These are phyloP conservation scores for Onychostoma macrolepis DNA, from an alignment of 2,113 vertebrate species.

Conservation along the genomic window DNA sequence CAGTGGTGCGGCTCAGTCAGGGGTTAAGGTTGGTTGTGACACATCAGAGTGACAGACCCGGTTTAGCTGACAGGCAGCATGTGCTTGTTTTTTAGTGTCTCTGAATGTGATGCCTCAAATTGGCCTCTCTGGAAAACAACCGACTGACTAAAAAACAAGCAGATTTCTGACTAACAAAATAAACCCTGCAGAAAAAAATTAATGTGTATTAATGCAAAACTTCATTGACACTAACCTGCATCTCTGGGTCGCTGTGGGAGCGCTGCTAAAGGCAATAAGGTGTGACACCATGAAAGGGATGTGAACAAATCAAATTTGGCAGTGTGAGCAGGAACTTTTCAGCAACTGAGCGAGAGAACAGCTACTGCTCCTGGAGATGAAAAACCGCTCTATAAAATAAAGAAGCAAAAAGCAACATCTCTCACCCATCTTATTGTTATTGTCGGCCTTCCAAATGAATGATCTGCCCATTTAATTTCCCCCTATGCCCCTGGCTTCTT, in stretches of 20 bases:
- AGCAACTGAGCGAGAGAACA: not conserved
- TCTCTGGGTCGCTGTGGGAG: not conserved
- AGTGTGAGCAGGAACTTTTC: not conserved
- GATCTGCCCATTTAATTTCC: not conserved
- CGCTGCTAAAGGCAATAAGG: not conserved
- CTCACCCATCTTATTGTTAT: not conserved
- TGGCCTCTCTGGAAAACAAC: not conserved
- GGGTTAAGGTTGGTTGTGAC: conserved; percentile 28
- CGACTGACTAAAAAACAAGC: not conserved
- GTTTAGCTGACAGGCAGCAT: not conserved
- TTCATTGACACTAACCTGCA: not conserved
- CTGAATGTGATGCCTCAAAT: not conserved
- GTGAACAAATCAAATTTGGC: conserved; percentile 11
- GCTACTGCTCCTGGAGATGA: not conserved
- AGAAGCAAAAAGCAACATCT: not conserved
- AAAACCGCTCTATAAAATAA: not conserved
- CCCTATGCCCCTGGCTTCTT: not conserved
- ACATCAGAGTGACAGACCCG: conserved; percentile 35
- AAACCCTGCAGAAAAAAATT: not conserved
- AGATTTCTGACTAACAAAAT: not conserved
- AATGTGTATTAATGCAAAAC: not conserved
- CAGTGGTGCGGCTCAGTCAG: not conserved
- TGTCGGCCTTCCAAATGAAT: not conserved
- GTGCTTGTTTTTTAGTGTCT: not conserved
- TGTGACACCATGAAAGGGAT: conserved; percentile 11